Evolutionary conservation across 2,797 vertebrate species (phyloP).

Genomic region (Notolepis coatsorum): DNA sequence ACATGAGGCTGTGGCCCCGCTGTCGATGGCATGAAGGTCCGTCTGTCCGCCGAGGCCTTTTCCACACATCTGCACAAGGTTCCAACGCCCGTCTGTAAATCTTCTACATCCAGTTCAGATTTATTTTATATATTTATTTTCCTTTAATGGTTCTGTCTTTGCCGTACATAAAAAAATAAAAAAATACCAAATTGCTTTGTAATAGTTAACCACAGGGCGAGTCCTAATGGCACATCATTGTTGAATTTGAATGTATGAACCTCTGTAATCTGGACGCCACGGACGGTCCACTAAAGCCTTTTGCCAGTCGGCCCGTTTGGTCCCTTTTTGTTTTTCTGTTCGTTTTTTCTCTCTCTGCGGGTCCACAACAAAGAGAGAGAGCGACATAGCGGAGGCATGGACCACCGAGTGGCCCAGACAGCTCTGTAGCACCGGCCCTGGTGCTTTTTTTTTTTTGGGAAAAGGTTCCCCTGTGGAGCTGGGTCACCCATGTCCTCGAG

Average conservation of each 20-base stretch:
- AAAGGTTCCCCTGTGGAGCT: constrained; percentile 27
- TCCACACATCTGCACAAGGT: too few species aligned
- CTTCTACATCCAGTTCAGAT: too few species aligned
- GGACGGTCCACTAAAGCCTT: neutral
- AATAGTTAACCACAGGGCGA: too few species aligned
- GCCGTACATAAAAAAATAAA: too few species aligned
- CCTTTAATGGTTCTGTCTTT: too few species aligned
- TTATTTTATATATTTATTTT: too few species aligned
- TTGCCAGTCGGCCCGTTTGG: neutral
- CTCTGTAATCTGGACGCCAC: neutral
- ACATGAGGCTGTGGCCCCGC: constrained; percentile 63
- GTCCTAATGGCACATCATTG: neutral
- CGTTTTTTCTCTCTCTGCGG: constrained; percentile 32
- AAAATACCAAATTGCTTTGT: too few species aligned
- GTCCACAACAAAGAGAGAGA: constrained; percentile 4
- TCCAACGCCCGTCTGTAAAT: too few species aligned
- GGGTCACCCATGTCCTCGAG: constrained; percentile 40
- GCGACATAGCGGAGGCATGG: neutral
- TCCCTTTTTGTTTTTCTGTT: constrained; percentile 16
- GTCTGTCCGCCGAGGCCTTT: constrained; percentile 15
- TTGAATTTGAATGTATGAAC: neutral
- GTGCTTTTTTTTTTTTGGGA: constrained; percentile 21
- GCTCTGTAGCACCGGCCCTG: neutral
- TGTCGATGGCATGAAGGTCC: constrained; percentile 58
- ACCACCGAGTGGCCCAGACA: neutral